Evolutionary conservation across 2,113 vertebrate genomes (phyloP).

Genomic region (Tetrao urogallus): DNA sequence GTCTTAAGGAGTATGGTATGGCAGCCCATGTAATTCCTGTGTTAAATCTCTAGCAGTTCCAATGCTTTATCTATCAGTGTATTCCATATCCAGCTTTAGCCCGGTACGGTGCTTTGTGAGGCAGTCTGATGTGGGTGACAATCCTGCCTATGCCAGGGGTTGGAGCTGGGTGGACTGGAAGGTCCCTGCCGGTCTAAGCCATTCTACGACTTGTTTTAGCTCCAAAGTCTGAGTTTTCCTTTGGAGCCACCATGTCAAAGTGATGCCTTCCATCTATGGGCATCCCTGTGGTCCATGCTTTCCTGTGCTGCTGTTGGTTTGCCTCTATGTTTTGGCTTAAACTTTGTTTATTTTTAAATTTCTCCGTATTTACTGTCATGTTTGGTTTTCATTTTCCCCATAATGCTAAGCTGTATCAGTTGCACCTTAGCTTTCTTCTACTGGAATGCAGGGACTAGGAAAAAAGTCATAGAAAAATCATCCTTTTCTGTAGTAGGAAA

Average conservation of each 20-base stretch:
- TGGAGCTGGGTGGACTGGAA: too few species aligned
- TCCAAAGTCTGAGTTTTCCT: background rate
- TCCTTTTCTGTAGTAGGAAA: background rate
- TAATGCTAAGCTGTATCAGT: accelerated
- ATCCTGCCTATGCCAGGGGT: too few species aligned
- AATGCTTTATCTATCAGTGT: accelerated
- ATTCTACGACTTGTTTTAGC: background rate
- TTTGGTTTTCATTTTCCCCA: background rate
- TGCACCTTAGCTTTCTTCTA: background rate
- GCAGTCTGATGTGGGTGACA: too few species aligned
- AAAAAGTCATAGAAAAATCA: background rate
- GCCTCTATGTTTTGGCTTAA: background rate
- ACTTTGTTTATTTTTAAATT: background rate
- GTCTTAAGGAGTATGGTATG: background rate
- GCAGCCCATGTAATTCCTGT: background rate
- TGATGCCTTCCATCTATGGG: background rate
- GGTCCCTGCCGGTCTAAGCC: too few species aligned
- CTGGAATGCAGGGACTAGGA: background rate
- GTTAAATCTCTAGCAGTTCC: background rate
- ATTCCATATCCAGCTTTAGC: background rate
- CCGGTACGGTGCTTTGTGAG: too few species aligned
- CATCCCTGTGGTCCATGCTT: background rate
- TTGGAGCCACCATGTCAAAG: background rate
- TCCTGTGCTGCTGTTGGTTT: background rate
- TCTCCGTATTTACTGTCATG: background rate